Conservation (phyloP, 2,888 invertebrate species). For the Scaptomyza polygonia region DNA sequence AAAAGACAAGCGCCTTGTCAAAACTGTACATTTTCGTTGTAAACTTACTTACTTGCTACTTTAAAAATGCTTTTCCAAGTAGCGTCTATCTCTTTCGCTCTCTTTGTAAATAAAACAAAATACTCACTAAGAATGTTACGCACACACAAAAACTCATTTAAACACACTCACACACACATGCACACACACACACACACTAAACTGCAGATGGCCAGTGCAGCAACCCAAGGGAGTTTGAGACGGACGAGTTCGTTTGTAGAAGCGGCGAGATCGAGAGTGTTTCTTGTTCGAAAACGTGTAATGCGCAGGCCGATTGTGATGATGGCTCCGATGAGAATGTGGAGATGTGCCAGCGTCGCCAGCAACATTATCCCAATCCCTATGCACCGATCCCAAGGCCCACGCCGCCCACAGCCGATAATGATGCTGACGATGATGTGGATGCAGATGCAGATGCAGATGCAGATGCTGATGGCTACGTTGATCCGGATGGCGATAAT, state of each 20-base stretch:
- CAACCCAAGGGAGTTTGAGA: background rate
- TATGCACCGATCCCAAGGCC: background rate
- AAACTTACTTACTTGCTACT: background rate
- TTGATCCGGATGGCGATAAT: background rate
- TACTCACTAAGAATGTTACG: background rate
- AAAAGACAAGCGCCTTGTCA: background rate
- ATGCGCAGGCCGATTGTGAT: constrained; percentile 86
- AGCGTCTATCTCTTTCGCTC: constrained; percentile 1
- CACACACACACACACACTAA: constrained; percentile 2
- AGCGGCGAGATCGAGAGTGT: background rate
- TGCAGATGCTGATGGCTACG: background rate
- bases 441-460: background rate
- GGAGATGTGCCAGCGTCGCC: constrained; percentile 40
- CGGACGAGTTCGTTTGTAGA: constrained; percentile 16
- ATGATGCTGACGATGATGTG: background rate
- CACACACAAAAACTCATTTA: constrained; percentile 9
- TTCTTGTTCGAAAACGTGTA: constrained; percentile 81
- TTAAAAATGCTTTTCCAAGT: background rate
- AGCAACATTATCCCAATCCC: background rate
- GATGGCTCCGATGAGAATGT: constrained; percentile 87
- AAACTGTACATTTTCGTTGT: constrained; percentile 3
- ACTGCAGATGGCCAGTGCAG: constrained; percentile 27
- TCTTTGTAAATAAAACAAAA: constrained; percentile 3
- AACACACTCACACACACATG: constrained; percentile 1
- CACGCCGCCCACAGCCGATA: background rate